Evolutionary conservation across 2,113 vertebrate genomes (phyloP).

Genomic region (Varanus komodoensis): DNA sequence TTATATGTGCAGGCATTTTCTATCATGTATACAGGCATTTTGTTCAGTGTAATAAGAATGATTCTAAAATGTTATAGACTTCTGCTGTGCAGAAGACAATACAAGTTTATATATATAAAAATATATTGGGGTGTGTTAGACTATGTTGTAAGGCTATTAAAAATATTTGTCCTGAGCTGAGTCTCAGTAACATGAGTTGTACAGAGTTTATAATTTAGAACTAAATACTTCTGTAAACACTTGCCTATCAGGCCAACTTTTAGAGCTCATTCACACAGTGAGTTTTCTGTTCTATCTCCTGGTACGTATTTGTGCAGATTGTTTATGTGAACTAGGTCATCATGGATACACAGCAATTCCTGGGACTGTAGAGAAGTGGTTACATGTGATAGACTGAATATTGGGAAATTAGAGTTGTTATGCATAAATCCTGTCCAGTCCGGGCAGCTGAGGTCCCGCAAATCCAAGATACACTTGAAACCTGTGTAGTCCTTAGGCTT

Average conservation of each 20-base stretch:
- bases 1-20: conserved; percentile 77
- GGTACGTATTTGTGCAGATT: not conserved
- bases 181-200: conserved; percentile 68
- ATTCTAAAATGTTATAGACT: conserved; percentile 77
- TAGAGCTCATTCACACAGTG: not conserved
- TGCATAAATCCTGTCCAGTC: not conserved
- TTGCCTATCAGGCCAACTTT: conserved; percentile 68
- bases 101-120: conserved; percentile 71
- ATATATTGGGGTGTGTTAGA: conserved; percentile 76
- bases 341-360: not conserved
- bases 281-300: not conserved
- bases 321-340: not conserved
- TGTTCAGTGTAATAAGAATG: conserved; percentile 77
- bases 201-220: conserved; percentile 66
- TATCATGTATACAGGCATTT: conserved; percentile 77
- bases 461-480: not conserved
- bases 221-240: conserved; percentile 70
- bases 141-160: conserved; percentile 75
- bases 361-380: not conserved
- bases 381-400: no score
- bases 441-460: not conserved
- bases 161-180: conserved; percentile 74
- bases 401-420: no score
- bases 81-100: conserved; percentile 83
- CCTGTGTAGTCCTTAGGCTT: not conserved